phyloP scores from a whole-genome alignment of 1,140 invertebrate genomes.

The Bombus pyrosoma region DNA sequence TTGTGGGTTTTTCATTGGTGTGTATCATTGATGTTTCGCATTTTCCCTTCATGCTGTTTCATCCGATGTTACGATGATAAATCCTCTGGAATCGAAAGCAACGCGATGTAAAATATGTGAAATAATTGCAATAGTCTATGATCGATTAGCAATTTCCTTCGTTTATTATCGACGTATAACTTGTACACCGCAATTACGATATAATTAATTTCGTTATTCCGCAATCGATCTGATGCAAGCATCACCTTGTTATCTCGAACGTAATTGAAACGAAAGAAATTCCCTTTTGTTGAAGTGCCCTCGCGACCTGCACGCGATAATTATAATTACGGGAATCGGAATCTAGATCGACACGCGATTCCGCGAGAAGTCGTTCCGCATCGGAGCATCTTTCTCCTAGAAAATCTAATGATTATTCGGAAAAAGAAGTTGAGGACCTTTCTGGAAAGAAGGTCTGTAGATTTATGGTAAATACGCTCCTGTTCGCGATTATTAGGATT shows the following conservation, averaged over 20 bases:
- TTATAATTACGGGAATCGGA: slow-evolving; percentile 1
- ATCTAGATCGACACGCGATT: not conserved
- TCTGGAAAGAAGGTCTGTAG: not conserved
- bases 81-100: not conserved
- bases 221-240: not conserved
- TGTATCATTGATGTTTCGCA: not conserved
- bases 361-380: not conserved
- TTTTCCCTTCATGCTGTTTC: not conserved
- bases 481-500: too few relatives aligned
- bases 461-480: not conserved
- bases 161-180: slow-evolving; percentile 3
- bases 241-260: slow-evolving; percentile 8
- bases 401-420: not conserved
- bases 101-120: not conserved
- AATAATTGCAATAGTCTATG: not conserved
- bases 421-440: not conserved
- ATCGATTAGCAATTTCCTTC: slow-evolving; percentile 6
- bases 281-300: not conserved
- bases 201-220: slow-evolving; percentile 36
- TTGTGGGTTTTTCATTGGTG: not conserved
- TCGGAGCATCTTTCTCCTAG: not conserved
- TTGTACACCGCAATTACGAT: slow-evolving; percentile 4
- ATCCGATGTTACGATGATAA: not conserved
- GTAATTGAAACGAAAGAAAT: slow-evolving; percentile 28
- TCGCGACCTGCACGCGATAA: not conserved